Base-by-base conservation (phyloP, 2,113 vertebrate species). In the Neolamprologus variostigma region DNA sequence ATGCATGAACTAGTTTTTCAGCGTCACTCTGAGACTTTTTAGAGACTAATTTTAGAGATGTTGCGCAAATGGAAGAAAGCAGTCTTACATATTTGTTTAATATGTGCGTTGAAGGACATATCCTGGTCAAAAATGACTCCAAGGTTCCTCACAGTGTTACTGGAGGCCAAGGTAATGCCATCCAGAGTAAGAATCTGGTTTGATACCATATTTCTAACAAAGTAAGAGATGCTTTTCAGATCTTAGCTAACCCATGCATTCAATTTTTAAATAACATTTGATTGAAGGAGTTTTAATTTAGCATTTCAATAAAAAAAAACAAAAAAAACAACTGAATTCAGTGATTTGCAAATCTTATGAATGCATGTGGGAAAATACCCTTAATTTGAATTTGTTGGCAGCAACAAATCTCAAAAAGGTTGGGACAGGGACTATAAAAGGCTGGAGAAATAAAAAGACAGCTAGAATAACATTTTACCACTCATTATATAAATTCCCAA, bases 21-120 rank as follows among this genome's bases (percentile, higher is more conserved):
- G 54, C 12, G 2, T 57, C 23, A 57, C 54, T 57, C 12, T 57
- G 23, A 57, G 7, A 26, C 54, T 55, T 55, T 53, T 53, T 53
- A 53, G 50, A 53, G 50, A n/a, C 54, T 8, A 14, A 14, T 14
- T 26, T 57, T 57, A 57, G 23, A 55, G 21, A 26, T 57, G 12
- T 57, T 57, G 54, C 54, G 0, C 23, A 57, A 57, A 57, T 57
- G 23, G 7, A 26, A 57, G 54, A 57, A 57, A 0, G 54, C 23
- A 1, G 54, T 3, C 12, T 14, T 57, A 57, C 4, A 0, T 57
- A 57, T 28, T 57, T 57, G 12, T 57, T 57, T 28, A 57, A 57
- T 57, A 57, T 28, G 55, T 57, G 7, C 23, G 0, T 57, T 28
- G 23, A 2, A 57, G 7, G 55, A 28, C 23, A 16, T 16, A 0